Percentiles rank a stretch among this genome's conserved stretches.
Evolutionary conservation across 1,140 invertebrate species (phyloP).

Genomic region (Papilio helenus): DNA sequence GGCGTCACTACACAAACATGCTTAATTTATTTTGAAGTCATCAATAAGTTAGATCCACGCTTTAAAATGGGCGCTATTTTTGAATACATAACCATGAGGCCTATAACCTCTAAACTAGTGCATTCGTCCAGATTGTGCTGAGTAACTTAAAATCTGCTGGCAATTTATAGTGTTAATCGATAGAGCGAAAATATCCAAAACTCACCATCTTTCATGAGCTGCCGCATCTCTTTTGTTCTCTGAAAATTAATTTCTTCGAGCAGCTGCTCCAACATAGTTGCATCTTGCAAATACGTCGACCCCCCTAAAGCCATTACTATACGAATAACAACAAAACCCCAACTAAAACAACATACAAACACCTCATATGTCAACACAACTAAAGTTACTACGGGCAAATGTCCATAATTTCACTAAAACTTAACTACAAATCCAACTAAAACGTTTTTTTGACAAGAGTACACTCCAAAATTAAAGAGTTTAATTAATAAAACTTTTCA

Average conservation of each 20-base stretch:
- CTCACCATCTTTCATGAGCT: conserved; percentile 92
- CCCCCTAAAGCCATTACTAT: conserved; percentile 84
- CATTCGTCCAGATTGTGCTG: background rate
- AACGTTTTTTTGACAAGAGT: background rate
- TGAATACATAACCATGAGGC: background rate
- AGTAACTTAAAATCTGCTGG: background rate
- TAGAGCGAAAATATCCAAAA: conserved; percentile 3
- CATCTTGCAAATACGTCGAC: conserved; percentile 84
- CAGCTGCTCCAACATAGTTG: conserved; percentile 92
- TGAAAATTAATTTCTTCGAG: conserved; percentile 96
- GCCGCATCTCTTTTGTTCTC: conserved; percentile 93
- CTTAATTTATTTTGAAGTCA: too few species aligned
- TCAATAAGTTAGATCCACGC: background rate
- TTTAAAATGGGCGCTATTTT: background rate
- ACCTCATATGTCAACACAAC: conserved; percentile 54
- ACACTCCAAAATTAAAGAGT: background rate
- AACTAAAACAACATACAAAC: conserved; percentile 45
- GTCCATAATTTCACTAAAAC: background rate
- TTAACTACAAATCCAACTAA: background rate
- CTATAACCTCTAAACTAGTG: background rate
- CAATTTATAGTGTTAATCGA: background rate
- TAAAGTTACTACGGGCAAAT: conserved; percentile 11
- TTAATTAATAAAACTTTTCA: background rate
- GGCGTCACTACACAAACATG: too few species aligned
- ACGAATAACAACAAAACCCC: conserved; percentile 46